A percentile compares a stretch with the other conserved stretches of the same genome.
Conservation (phyloP, 2,888 invertebrate genomes). For the Eupithecia inturbata region DNA sequence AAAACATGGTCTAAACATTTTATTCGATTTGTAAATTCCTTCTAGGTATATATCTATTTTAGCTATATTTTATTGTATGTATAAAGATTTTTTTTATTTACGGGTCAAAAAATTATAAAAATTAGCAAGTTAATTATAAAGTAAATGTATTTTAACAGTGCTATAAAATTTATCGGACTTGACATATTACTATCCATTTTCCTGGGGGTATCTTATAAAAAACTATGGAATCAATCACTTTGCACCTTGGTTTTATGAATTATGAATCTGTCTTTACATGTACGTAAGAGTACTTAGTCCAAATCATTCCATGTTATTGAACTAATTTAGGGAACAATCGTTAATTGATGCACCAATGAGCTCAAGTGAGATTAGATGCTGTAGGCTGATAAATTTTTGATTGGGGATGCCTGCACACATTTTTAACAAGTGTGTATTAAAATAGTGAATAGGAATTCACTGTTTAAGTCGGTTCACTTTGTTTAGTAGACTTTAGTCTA, state of each 20-base stretch:
- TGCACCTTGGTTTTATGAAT: neutral
- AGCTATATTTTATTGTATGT: slow-evolving; percentile 17
- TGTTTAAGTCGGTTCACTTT: neutral
- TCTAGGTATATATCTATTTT: slow-evolving; percentile 17
- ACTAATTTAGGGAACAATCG: slow-evolving; percentile 64
- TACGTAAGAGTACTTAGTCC: slow-evolving; percentile 17
- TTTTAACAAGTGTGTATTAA: neutral
- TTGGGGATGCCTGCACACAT: slow-evolving; percentile 11
- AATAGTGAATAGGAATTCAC: neutral
- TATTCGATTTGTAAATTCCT: slow-evolving; percentile 16
- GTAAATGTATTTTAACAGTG: neutral
- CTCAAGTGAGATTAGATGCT: slow-evolving; percentile 67
- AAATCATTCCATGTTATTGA: slow-evolving; percentile 38
- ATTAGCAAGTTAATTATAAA: neutral
- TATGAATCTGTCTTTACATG: neutral
- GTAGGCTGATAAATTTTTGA: slow-evolving; percentile 54
- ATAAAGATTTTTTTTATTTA: slow-evolving; percentile 13
- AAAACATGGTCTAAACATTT: slow-evolving; percentile 1
- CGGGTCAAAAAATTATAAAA: neutral
- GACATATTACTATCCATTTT: neutral
- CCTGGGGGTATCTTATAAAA: neutral
- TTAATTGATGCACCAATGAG: slow-evolving; percentile 64
- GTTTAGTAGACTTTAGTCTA: neutral
- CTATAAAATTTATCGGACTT: neutral
- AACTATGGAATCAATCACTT: neutral